phyloP scores from a whole-genome alignment of 1,140 invertebrate genomes.

The Drosophila triauraria region DNA sequence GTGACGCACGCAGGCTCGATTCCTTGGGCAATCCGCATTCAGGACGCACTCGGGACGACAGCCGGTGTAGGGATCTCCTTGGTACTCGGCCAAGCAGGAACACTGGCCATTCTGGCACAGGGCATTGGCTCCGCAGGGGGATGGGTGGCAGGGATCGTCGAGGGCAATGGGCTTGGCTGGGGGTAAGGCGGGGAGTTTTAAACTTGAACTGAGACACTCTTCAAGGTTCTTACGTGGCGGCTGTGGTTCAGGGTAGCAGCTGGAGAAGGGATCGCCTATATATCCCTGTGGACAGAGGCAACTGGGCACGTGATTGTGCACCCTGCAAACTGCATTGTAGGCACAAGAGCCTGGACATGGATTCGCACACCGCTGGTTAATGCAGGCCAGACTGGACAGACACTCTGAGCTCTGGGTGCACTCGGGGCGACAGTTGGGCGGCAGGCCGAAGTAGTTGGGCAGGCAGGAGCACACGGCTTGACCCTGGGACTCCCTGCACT shows the following conservation, averaged over 20 bases:
- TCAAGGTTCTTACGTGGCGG: conserved; percentile 50
- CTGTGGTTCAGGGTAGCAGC: conserved; percentile 65
- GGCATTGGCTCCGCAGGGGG: conserved; percentile 89
- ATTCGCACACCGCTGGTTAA: conserved; percentile 87
- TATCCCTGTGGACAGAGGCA: conserved; percentile 89
- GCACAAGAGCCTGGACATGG: conserved; percentile 88
- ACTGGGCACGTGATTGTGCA: conserved; percentile 88
- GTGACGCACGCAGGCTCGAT: conserved; percentile 88
- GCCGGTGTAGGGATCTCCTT: conserved; percentile 85
- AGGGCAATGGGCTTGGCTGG: conserved; percentile 70
- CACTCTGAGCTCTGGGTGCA: conserved; percentile 87
- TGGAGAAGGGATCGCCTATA: conserved; percentile 89
- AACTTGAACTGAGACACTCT: neutral
- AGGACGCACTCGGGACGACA: conserved; percentile 80
- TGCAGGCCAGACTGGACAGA: conserved; percentile 86
- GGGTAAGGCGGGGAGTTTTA: conserved; percentile 62
- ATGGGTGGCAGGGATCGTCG: conserved; percentile 88
- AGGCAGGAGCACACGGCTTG: conserved; percentile 86
- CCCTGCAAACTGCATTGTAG: conserved; percentile 88
- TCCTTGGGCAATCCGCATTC: conserved; percentile 86
- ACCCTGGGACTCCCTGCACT: conserved; percentile 55
- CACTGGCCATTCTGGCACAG: conserved; percentile 88
- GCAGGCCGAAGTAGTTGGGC: conserved; percentile 86
- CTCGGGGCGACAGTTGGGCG: conserved; percentile 88
- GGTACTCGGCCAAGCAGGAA: conserved; percentile 86